These are phyloP conservation scores for Petrocephalus microphthalmus DNA, from an alignment of 2,113 vertebrate genomes.

Conservation along the genomic window DNA sequence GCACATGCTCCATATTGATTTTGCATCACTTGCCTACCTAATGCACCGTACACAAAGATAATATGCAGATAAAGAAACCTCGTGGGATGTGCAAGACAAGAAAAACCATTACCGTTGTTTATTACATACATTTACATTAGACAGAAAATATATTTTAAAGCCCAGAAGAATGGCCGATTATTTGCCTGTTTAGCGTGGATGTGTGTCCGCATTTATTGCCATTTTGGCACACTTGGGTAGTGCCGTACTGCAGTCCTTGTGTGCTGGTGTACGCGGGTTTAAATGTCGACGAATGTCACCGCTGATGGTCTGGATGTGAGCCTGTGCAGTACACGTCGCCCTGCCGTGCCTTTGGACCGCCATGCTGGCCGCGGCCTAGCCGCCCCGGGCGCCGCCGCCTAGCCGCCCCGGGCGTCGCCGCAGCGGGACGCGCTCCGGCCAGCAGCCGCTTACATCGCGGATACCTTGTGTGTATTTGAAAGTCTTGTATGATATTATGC, in stretches of 20 bases:
- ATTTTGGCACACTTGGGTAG: constrained; percentile 55
- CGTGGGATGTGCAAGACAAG: constrained; percentile 26
- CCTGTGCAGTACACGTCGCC: constrained; percentile 45
- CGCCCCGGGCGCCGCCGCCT: no score
- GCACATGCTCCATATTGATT: not conserved
- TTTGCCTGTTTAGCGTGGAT: constrained; percentile 53
- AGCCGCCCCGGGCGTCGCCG: not conserved
- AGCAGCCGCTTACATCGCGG: not conserved
- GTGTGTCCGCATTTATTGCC: constrained; percentile 42
- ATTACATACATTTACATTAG: constrained; percentile 8
- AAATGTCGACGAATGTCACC: constrained; percentile 35
- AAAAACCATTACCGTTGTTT: constrained; percentile 42
- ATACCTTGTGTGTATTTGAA: not conserved
- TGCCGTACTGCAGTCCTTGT: constrained; percentile 48
- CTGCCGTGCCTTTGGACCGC: not conserved
- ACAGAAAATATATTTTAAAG: constrained; percentile 36
- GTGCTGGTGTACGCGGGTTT: constrained; percentile 46
- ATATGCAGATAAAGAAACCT: not conserved
- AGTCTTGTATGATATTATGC: not conserved
- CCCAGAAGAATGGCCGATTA: constrained; percentile 45
- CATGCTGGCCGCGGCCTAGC: not conserved
- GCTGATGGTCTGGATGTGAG: constrained; percentile 56
- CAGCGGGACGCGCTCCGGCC: no score
- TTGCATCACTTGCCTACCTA: constrained; percentile 11
- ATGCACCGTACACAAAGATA: not conserved